Base-by-base conservation (phyloP, 2,888 invertebrate species). In the Micoletzkya japonica region DNA sequence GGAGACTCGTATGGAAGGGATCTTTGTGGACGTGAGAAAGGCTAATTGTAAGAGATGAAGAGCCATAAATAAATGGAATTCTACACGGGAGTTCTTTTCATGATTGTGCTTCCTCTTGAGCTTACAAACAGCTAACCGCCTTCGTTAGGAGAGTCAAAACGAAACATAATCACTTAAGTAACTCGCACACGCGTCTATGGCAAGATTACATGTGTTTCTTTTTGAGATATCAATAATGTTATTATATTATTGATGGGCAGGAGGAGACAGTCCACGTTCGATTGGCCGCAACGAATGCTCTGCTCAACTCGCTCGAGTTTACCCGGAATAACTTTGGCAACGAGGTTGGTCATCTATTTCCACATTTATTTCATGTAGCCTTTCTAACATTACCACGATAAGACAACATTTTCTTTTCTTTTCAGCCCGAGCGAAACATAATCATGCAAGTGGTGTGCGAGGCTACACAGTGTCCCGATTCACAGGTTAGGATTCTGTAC, bases 371-470 rank as follows among this genome's bases (percentile, higher is more conserved):
- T 56, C 30, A 10, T 4, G 14, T 28, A 30, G 3, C 30, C 6
- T 28, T 56, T 58, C 17, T 28, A 24, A 17, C 20, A 36, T 57
- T 30, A 14, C 36, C n/a, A 30, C 4, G 10, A 36, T 24, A 36
- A 24, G 17, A 26, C 4, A 26, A 60, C 26, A 26, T 26, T 4
- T 60, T 28, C 24, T 39, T 26, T 71, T 4, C 70, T 50, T 83
- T 86, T 66, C 81, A 91, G 89, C 90, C 92, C 71, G 98, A 99
- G 88, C 90, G 98, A 76, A 95, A 98, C 88, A 95, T 94, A 86
- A 97, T 99, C 70, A 99, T 98, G 98, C 95, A 98, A 89, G 95
- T 95, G 67, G 96, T 98, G 7, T 99, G 98, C 89, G 95, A 97
- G 88, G 94, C 97, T 2, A 98, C 98, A 1, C 97, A 97, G 87